These are phyloP conservation scores for Tachina grossa DNA, from an alignment of 2,888 invertebrate genomes.

Conservation along the genomic window DNA sequence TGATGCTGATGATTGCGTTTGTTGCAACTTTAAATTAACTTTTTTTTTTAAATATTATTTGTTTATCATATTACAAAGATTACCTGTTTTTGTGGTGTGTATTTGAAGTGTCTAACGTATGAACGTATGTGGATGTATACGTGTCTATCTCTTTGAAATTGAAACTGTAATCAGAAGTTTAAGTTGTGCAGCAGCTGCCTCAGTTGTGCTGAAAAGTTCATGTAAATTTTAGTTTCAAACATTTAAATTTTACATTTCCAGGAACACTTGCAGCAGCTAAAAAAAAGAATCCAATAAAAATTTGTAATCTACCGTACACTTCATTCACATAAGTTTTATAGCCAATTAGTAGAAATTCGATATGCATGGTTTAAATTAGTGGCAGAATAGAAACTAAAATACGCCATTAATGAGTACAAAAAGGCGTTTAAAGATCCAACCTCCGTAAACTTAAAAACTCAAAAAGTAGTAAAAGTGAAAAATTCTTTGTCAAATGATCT, in stretches of 20 bases:
- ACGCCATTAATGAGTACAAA: not conserved
- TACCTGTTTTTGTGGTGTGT: conserved; percentile 46
- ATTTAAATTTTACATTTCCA: conserved; percentile 25
- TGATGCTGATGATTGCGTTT: not conserved
- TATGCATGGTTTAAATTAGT: conserved; percentile 49
- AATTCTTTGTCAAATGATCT: conserved; percentile 4
- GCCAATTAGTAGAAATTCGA: conserved; percentile 62
- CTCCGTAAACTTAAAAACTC: not conserved
- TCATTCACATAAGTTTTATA: conserved; percentile 49
- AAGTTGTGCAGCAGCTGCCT: not conserved
- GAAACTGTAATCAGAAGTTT: conserved; percentile 43
- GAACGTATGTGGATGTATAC: not conserved
- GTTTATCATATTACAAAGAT: conserved; percentile 36
- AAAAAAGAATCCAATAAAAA: conserved; percentile 16
- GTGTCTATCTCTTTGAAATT: not conserved
- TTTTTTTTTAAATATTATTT: conserved; percentile 26
- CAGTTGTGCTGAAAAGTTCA: not conserved
- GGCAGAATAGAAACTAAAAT: conserved; percentile 10
- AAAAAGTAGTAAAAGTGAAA: not conserved
- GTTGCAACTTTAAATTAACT: conserved; percentile 22
- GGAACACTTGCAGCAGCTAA: not conserved
- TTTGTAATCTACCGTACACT: conserved; percentile 9
- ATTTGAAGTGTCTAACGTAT: conserved; percentile 40
- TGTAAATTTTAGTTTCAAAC: conserved; percentile 30
- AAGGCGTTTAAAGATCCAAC: conserved; percentile 44